These are phyloP conservation scores for Drosophila kanapiae DNA, from an alignment of 1,140 invertebrate genomes.

Conservation along the genomic window DNA sequence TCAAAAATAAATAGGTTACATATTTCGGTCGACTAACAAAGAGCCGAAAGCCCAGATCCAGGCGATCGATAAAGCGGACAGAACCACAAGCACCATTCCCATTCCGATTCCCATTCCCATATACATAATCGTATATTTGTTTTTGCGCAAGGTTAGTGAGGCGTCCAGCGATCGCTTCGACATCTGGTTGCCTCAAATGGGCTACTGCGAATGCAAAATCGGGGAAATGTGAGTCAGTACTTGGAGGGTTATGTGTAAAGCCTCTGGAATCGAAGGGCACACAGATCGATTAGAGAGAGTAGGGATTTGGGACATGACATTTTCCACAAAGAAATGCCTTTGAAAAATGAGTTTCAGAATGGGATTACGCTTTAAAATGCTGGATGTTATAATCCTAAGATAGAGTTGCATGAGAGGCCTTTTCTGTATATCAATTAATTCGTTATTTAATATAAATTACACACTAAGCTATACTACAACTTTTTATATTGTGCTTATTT, in stretches of 20 bases:
- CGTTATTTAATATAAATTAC: not conserved
- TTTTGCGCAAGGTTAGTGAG: conserved; percentile 66
- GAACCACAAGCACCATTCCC: conserved; percentile 16
- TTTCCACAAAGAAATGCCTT: too few species aligned
- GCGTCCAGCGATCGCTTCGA: conserved; percentile 16
- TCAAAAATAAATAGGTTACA: conserved; percentile 82
- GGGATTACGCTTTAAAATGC: too few species aligned
- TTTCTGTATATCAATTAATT: too few species aligned
- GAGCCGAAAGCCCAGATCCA: conserved; percentile 43
- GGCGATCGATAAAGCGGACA: conserved; percentile 25
- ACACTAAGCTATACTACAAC: not conserved
- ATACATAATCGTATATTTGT: conserved; percentile 11
- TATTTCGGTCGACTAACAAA: conserved; percentile 49
- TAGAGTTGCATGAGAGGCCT: too few species aligned
- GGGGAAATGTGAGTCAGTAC: conserved; percentile 61
- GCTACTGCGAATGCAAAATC: conserved; percentile 49
- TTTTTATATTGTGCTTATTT: too few species aligned
- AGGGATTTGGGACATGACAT: too few species aligned
- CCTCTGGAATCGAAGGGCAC: conserved; percentile 47
- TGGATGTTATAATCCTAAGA: not conserved
- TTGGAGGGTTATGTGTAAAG: conserved; percentile 30
- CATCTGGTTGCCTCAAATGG: conserved; percentile 29
- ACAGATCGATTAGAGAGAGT: not conserved
- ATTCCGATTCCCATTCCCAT: not conserved
- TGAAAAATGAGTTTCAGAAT: not conserved